Evolutionary conservation across 2,113 vertebrate genomes (phyloP).

Genomic region (Cairina moschata): DNA sequence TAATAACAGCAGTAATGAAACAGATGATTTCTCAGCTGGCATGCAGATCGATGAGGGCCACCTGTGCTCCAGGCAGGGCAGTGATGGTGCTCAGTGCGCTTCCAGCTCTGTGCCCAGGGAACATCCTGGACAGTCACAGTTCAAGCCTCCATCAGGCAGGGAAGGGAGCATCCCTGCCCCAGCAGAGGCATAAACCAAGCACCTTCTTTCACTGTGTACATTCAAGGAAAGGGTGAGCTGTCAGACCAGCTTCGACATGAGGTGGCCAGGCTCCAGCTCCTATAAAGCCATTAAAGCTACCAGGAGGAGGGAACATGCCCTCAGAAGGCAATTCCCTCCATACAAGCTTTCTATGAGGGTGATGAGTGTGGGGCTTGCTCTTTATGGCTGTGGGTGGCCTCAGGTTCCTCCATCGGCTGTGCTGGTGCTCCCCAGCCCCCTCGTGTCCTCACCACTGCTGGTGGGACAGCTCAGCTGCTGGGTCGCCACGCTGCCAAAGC

Average conservation of each 20-base stretch:
- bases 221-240: background rate
- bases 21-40: background rate
- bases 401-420: background rate
- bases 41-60: background rate
- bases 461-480: background rate
- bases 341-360: background rate
- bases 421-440: background rate
- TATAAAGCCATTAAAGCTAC: background rate
- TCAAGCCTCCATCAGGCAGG: background rate
- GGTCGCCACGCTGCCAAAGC: fast-evolving
- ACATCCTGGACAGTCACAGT: background rate
- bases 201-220: background rate
- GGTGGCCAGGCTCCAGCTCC: background rate
- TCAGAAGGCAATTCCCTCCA: background rate
- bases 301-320: background rate
- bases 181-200: background rate
- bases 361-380: background rate
- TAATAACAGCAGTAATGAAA: background rate
- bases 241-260: background rate
- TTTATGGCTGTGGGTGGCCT: background rate
- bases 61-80: background rate
- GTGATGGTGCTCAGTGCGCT: background rate
- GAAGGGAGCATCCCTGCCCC: background rate
- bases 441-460: fast-evolving
- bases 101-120: background rate